These are phyloP conservation scores for Callosobruchus maculatus DNA, from an alignment of 2,888 invertebrate species.

Conservation along the genomic window DNA sequence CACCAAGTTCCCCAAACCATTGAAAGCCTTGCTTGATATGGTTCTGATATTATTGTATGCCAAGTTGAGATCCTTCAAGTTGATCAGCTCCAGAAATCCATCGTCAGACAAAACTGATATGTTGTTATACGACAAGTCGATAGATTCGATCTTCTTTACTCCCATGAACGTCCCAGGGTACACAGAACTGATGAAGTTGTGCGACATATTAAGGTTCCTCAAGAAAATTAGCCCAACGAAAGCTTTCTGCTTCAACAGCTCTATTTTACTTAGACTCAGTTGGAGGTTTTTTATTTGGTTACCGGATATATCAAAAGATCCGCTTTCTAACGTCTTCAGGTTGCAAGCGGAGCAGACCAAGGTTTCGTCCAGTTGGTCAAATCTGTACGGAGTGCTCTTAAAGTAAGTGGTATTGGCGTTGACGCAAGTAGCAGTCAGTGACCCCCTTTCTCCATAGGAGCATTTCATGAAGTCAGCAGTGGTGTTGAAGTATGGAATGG, in stretches of 20 bases:
- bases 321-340: slow-evolving; percentile 35
- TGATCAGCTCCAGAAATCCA: slow-evolving; percentile 39
- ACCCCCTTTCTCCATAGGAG: slow-evolving; percentile 46
- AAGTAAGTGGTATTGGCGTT: slow-evolving; percentile 43
- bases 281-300: slow-evolving; percentile 42
- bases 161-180: slow-evolving; percentile 41
- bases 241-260: slow-evolving; percentile 33
- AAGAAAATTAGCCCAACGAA: slow-evolving; percentile 45
- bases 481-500: slow-evolving; percentile 1
- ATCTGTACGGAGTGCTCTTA: slow-evolving; percentile 42
- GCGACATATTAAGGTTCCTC: slow-evolving; percentile 33
- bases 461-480: slow-evolving; percentile 36
- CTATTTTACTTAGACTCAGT: slow-evolving; percentile 35
- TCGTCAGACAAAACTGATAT: slow-evolving; percentile 36
- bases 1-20: slow-evolving; percentile 34
- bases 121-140: slow-evolving; percentile 39
- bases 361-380: slow-evolving; percentile 46
- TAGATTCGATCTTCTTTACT: slow-evolving; percentile 40
- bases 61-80: slow-evolving; percentile 35
- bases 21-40: slow-evolving; percentile 36
- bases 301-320: slow-evolving; percentile 44
- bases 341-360: slow-evolving; percentile 41
- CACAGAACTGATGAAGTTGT: slow-evolving; percentile 39
- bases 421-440: slow-evolving; percentile 44
- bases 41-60: slow-evolving; percentile 35